Evolutionary conservation across 2,797 vertebrate species (phyloP), one percentile per base, ranked within the genome.

Genomic region (Fundulus diaphanus): DNA sequence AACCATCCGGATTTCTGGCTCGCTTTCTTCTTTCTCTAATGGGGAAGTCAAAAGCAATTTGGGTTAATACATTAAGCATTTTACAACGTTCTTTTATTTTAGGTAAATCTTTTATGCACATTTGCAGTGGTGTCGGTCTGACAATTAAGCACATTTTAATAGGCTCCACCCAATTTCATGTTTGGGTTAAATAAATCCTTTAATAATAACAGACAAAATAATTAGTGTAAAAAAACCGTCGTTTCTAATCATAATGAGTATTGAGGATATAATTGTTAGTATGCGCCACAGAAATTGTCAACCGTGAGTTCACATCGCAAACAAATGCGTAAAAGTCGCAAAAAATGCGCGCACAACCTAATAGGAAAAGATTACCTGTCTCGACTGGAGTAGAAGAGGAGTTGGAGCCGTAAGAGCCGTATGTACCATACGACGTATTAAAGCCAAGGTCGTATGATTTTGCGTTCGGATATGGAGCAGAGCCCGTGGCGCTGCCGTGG

Each of bases 1-100:
- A 69, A 99, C 98, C 91, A 99, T 98, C 82, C 98, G 96, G 84
- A 98, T 97, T 94, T 98, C 98, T 54, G 97, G 97, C 89, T 99
- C 98, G 29, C 96, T 96, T 67, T 99, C 98, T 83, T 99, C 98
- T 93, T 99, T 99, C 90, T 99, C 98, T 97, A 93, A 24, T 72
- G 77, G 66, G 74, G 83, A 66, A 86, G 81, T 67, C 33, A 84
- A 77, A 81, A 29, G 37, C 8, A 79, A 42, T 44, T 57, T 37
- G 56, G 31, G 52, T 78, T 77, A 82, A 27, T 2, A 27, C 74
- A 68, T 31, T n/a, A 68, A 37, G 1, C 24, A 0, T 76, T 61
- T 31, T n/a, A 68, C 16, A 24, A 1, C 46, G n/a, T n/a, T n/a
- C n/a, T n/a, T n/a, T 74, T 61, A 66, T 69, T 42, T 49, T 31